Conservation (phyloP, 1,140 invertebrate genomes). For the Eciton burchellii region DNA sequence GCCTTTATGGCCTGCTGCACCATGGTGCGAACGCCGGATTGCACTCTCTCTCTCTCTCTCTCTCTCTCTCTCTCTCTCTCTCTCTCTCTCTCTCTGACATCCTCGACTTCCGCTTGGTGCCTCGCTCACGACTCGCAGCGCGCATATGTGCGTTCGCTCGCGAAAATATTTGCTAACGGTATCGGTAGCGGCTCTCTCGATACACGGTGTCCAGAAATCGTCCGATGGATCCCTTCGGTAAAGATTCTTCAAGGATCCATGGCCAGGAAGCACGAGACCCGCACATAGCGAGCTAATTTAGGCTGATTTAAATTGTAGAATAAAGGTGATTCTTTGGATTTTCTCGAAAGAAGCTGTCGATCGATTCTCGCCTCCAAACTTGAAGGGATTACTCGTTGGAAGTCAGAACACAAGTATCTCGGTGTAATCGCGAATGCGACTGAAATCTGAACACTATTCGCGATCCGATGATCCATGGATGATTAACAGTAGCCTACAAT, state of each 20-base stretch:
- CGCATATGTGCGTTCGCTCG: constrained; percentile 1
- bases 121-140: not conserved
- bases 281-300: too few species aligned
- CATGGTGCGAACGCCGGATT: constrained; percentile 24
- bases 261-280: too few species aligned
- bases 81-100: constrained; percentile 25
- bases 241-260: too few species aligned
- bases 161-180: constrained; percentile 45
- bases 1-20: constrained; percentile 7
- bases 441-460: not conserved
- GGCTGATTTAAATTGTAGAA: too few species aligned
- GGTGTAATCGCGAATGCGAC: not conserved
- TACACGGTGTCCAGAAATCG: too few species aligned
- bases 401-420: not conserved
- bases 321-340: too few species aligned
- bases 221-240: too few species aligned
- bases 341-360: too few species aligned
- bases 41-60: constrained; percentile 19
- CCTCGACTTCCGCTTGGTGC: constrained; percentile 29
- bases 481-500: too few species aligned
- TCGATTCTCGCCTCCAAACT: not conserved
- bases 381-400: not conserved
- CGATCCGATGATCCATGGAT: too few species aligned
- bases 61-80: too few species aligned
- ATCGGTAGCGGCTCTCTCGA: constrained; percentile 18